A percentile compares a stretch with the other conserved stretches of the same genome.
Evolutionary conservation across 2,113 vertebrate species (phyloP).

Genomic region (Carollia perspicillata): DNA sequence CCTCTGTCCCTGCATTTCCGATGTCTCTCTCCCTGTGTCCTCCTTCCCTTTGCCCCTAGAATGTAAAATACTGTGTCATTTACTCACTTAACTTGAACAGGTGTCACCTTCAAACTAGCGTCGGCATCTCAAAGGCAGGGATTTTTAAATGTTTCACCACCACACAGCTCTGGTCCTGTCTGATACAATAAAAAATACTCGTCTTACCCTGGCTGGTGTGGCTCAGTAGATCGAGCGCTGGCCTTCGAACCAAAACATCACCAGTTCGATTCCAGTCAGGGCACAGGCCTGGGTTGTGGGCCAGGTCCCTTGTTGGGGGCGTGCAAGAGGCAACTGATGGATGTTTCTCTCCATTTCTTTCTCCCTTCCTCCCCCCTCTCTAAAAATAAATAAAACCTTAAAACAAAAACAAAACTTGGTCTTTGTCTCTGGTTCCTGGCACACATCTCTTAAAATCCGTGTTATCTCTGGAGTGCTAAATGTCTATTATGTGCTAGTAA

Average conservation of each 20-base stretch:
- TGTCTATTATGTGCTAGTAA: not conserved
- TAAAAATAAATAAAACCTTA: too few species aligned
- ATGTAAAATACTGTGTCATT: not conserved
- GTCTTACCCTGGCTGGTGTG: too few species aligned
- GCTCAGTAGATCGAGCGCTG: too few species aligned
- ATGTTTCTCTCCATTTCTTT: too few species aligned
- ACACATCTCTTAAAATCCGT: not conserved
- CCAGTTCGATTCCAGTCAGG: too few species aligned
- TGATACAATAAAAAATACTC: not conserved
- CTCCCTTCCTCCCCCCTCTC: too few species aligned
- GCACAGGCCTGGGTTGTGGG: too few species aligned
- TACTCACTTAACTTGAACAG: not conserved
- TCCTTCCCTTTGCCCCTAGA: not conserved
- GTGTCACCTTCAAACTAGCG: not conserved
- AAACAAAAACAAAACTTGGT: not conserved
- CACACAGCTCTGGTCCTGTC: not conserved
- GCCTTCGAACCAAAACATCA: too few species aligned
- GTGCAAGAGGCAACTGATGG: too few species aligned
- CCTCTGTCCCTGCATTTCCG: not conserved
- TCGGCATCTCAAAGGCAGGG: not conserved
- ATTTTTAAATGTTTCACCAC: not conserved
- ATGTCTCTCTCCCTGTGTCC: not conserved
- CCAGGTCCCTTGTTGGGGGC: too few species aligned
- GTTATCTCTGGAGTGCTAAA: not conserved
- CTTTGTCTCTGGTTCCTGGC: not conserved